Conservation (phyloP, 2,888 invertebrate species). For the Noctuana brunneofusca region DNA sequence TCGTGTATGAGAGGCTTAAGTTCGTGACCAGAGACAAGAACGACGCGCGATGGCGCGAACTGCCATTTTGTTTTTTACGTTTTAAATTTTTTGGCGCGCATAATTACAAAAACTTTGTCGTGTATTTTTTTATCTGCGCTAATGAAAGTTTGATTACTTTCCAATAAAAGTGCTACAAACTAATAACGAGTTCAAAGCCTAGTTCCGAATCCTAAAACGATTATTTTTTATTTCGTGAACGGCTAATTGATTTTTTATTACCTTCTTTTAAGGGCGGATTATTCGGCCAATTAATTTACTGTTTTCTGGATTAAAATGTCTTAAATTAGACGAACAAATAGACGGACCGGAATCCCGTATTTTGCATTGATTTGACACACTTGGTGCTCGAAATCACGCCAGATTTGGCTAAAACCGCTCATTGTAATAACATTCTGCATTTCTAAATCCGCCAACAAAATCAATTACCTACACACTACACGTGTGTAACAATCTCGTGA, state of each 20-base stretch:
- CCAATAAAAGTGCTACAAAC: slow-evolving; percentile 26
- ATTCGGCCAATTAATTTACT: neutral
- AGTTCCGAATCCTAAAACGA: slow-evolving; percentile 7
- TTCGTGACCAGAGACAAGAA: slow-evolving; percentile 74
- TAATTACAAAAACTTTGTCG: slow-evolving; percentile 30
- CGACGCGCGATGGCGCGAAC: slow-evolving; percentile 48
- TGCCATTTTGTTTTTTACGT: slow-evolving; percentile 36
- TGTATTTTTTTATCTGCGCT: slow-evolving; percentile 21
- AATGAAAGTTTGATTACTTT: slow-evolving; percentile 31
- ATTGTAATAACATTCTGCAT: neutral
- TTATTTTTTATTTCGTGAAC: slow-evolving; percentile 8
- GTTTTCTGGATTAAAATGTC: no score
- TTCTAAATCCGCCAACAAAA: neutral
- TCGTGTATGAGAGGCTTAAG: slow-evolving; percentile 61
- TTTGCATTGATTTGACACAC: neutral
- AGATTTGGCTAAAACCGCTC: neutral
- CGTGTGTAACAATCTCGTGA: slow-evolving; percentile 4
- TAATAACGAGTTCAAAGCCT: slow-evolving; percentile 18
- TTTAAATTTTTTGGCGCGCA: slow-evolving; percentile 22
- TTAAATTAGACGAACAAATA: no score
- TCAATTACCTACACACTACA: slow-evolving; percentile 2
- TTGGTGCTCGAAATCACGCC: neutral
- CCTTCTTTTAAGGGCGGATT: neutral
- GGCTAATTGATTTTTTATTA: slow-evolving; percentile 20
- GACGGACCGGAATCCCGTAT: no score